A percentile compares a stretch with the other conserved stretches of the same genome.
Conservation (phyloP, 2,888 invertebrate species). For the Xiphydria camelus region DNA sequence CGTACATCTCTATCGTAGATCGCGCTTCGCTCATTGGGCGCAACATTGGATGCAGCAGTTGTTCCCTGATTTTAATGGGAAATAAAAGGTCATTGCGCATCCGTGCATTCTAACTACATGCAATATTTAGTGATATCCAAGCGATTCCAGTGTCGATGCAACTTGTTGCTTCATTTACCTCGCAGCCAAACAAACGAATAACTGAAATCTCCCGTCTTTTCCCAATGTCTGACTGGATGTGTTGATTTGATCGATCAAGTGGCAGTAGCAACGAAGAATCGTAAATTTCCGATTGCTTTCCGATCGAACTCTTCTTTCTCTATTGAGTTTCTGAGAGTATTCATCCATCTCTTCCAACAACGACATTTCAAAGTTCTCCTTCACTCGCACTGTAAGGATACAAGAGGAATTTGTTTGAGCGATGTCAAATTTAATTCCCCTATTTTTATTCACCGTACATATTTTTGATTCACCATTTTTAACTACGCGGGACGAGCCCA, state of each 20-base stretch:
- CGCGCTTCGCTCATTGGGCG: conserved; percentile 89
- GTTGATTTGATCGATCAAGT: conserved; percentile 86
- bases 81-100: conserved; percentile 4
- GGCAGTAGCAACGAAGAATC: conserved; percentile 86
- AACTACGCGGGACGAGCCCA: no score
- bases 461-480: no score
- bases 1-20: conserved; percentile 92
- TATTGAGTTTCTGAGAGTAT: conserved; percentile 49
- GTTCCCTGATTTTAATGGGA: conserved; percentile 67
- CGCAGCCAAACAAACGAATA: conserved; percentile 91
- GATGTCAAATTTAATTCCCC: no score
- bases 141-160: neutral
- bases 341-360: conserved; percentile 66
- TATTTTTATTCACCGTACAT: no score
- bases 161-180: conserved; percentile 74
- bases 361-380: conserved; percentile 79
- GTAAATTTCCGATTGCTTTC: conserved; percentile 56
- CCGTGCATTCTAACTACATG: neutral
- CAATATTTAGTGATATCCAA: neutral
- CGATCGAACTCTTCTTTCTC: conserved; percentile 40
- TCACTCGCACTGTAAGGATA: conserved; percentile 68
- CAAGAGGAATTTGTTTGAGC: conserved; percentile 8
- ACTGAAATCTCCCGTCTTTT: conserved; percentile 97
- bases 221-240: conserved; percentile 84
- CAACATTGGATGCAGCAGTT: conserved; percentile 87